Conservation (phyloP, 2,888 invertebrate species). For the Stenolophus ochropezus region DNA sequence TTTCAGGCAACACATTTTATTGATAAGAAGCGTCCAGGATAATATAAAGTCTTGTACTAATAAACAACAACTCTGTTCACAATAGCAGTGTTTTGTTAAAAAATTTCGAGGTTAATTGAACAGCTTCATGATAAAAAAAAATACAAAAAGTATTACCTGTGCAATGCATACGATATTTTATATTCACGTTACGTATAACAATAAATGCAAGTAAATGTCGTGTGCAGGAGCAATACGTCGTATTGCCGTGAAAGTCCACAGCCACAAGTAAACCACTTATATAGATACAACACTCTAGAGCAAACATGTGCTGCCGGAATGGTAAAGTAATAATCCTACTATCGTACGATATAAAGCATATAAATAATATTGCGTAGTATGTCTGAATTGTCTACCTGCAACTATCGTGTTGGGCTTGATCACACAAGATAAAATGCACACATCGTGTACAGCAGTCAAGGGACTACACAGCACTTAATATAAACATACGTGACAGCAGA, state of each 20-base stretch:
- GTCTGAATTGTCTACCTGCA: constrained; percentile 55
- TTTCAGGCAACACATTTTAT: constrained; percentile 60
- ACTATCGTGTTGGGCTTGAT: constrained; percentile 53
- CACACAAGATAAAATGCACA: constrained; percentile 54
- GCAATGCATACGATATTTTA: constrained; percentile 58
- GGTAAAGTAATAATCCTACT: constrained; percentile 48
- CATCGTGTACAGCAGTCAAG: constrained; percentile 46
- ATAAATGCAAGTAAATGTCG: constrained; percentile 58
- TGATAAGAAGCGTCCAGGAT: constrained; percentile 59
- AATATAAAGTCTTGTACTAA: constrained; percentile 59
- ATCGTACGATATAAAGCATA: constrained; percentile 59
- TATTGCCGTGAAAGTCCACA: constrained; percentile 51
- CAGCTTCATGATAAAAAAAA: constrained; percentile 44
- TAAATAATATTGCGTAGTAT: constrained; percentile 57
- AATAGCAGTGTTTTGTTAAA: constrained; percentile 56
- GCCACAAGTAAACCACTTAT: constrained; percentile 58
- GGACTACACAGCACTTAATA: constrained; percentile 53
- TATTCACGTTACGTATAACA: constrained; percentile 56
- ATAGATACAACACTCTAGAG: constrained; percentile 55
- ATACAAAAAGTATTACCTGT: constrained; percentile 51
- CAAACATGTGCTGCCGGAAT: constrained; percentile 58
- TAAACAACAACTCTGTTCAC: constrained; percentile 57
- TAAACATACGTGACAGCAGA: constrained; percentile 35
- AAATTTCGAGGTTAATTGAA: constrained; percentile 50
- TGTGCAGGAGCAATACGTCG: constrained; percentile 56